These are phyloP conservation scores for Caenorhabditis uteleia DNA, from an alignment of 2,888 invertebrate genomes.

Conservation along the genomic window DNA sequence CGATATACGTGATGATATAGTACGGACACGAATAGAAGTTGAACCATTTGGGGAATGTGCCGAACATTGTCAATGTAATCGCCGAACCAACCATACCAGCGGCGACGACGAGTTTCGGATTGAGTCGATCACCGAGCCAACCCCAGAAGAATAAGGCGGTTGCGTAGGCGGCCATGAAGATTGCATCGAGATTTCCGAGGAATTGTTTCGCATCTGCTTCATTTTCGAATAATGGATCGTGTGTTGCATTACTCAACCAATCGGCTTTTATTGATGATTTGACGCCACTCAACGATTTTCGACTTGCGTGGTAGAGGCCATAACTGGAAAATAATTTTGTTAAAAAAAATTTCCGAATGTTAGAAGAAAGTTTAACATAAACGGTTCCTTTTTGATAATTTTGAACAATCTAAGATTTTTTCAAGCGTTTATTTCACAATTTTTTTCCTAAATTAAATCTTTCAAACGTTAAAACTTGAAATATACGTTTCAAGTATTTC, in stretches of 20 bases:
- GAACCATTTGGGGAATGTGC: constrained; percentile 71
- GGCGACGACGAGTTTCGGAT: constrained; percentile 71
- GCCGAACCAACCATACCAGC: constrained; percentile 72
- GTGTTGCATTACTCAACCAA: constrained; percentile 56
- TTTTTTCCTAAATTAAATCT: too few species aligned
- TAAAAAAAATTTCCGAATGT: background rate
- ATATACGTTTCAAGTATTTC: too few species aligned
- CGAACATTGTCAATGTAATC: constrained; percentile 72
- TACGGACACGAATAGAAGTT: constrained; percentile 70
- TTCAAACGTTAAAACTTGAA: too few species aligned
- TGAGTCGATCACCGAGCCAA: constrained; percentile 72
- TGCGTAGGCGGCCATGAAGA: constrained; percentile 68
- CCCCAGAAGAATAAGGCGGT: constrained; percentile 72
- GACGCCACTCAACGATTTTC: constrained; percentile 66
- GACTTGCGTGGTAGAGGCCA: constrained; percentile 65
- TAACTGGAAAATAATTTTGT: constrained; percentile 48
- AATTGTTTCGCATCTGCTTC: constrained; percentile 63
- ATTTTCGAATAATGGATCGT: constrained; percentile 51
- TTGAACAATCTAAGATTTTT: too few species aligned
- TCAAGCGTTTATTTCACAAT: too few species aligned
- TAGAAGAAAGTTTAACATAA: background rate
- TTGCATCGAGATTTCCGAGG: constrained; percentile 66
- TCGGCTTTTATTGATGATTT: constrained; percentile 64
- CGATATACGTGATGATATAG: constrained; percentile 71
- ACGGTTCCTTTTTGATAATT: too few species aligned